These are phyloP conservation scores for Neodiprion pinetum DNA, from an alignment of 1,140 invertebrate genomes.

Conservation along the genomic window DNA sequence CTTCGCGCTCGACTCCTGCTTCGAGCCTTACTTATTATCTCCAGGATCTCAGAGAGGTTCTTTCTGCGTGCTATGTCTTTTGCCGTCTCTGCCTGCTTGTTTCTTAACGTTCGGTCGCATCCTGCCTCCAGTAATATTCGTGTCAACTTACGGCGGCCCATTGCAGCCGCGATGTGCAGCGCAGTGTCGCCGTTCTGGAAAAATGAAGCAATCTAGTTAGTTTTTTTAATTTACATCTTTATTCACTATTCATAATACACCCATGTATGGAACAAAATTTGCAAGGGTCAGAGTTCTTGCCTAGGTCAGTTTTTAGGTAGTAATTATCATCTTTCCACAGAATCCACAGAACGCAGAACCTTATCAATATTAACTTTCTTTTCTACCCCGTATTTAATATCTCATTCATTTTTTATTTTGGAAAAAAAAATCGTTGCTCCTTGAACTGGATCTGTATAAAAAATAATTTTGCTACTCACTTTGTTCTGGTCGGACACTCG, in stretches of 20 bases:
- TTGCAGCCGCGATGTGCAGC: conserved; percentile 91
- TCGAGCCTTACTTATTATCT: conserved; percentile 73
- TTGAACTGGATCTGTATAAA: too few species aligned
- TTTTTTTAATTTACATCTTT: background rate
- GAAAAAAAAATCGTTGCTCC: too few species aligned
- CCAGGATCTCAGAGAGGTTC: conserved; percentile 81
- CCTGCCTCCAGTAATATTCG: conserved; percentile 88
- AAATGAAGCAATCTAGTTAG: conserved; percentile 25
- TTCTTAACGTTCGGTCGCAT: conserved; percentile 79
- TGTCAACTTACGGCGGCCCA: conserved; percentile 91
- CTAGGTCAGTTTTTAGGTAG: background rate
- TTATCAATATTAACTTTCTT: too few species aligned
- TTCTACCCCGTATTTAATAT: too few species aligned
- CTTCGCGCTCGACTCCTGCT: conserved; percentile 52
- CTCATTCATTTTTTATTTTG: too few species aligned
- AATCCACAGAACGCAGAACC: too few species aligned
- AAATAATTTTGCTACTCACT: conserved; percentile 53
- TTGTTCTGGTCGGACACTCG: conserved; percentile 92
- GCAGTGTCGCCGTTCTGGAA: conserved; percentile 91
- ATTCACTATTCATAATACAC: background rate
- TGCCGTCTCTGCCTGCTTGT: conserved; percentile 93
- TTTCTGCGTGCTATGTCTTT: conserved; percentile 90
- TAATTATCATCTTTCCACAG: too few species aligned
- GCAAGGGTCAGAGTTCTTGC: background rate
- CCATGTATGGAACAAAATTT: background rate